Evolutionary conservation across 2,113 vertebrate genomes (phyloP), one percentile per base, ranked within the genome.

Genomic region (Sander vitreus): DNA sequence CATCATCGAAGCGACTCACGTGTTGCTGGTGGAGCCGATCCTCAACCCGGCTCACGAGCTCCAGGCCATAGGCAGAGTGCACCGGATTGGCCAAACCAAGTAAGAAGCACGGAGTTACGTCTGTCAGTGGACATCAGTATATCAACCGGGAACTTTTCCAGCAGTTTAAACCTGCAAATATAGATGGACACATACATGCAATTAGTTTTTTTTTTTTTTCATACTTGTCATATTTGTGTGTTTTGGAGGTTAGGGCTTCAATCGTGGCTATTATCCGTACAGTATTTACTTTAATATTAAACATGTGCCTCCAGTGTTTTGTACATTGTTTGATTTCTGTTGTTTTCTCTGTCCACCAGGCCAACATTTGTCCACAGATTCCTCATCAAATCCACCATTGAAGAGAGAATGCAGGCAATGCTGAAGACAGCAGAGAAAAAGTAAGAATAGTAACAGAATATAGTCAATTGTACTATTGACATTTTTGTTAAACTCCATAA

Each of bases 1-100:
- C 87, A 99, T 99, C 89, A 99, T 99, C 0, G 98, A 99, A 90
- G 98, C 98, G 3, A 99, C 98, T 21, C 97, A 99, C 0, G 98
- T 99, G 66, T 90, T 99, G 68, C 91, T 99, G 62, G 98, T 99
- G 51, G 98, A 99, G 86, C 98, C 98, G 15, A 99, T 99, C 84
- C 90, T 99, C 77, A 99, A 99, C 90, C 98, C 97, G 0, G 98
- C 98, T 73, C 97, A 98, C 48, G 98, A 99, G 90, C 96, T 99
- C 5, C 98, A 99, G 93, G 98, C 98, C 74, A 99, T 99, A 51
- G 98, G 98, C 83, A 94, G 98, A 86, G 98, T 99, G 5, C 98
- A 99, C 93, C 97, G 98, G 54, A 99, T 99, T 55, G 98, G 98
- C 72, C 98, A 99, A 66, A 99, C 97, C 78, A 99, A 97, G 98